Evolutionary conservation across 2,888 invertebrate species (phyloP), one percentile per base, ranked within the genome.

Genomic region (Eudasyphora cyanicolor): DNA sequence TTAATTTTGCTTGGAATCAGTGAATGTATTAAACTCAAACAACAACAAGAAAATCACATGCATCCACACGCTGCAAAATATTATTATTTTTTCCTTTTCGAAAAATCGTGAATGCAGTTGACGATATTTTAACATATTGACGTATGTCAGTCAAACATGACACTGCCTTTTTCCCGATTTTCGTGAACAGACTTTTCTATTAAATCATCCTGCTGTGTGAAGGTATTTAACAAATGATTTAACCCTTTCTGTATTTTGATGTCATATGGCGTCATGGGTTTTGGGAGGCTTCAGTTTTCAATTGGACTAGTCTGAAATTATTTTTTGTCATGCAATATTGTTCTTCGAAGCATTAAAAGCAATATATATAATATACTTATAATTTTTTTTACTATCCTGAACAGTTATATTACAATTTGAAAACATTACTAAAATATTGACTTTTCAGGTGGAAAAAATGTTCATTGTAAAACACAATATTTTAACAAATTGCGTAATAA

Each of bases 171-270:
- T n/a, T n/a, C n/a, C n/a, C n/a, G n/a, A n/a, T 69, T 78, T 77
- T 70, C 74, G 60, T n/a, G 70, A 74, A 77, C 69, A 74, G 32
- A 75, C 35, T 71, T 82, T 79, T 57, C 32, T 32, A 71, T 45
- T 21, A 57, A 35, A 64, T 24, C 29, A 73, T 75, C 75, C 70
- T 78, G 74, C 78, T 74, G 78, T 75, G 71, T 78, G 78, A 82
- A 42, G 79, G 82, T 76, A 79, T 82, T 82, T 82, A 82, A 82
- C 78, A 82, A 82, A 82, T 82, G 78, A 82, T 82, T 82, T 82
- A 75, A n/a, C n/a, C n/a, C n/a, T n/a, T n/a, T n/a, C n/a, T n/a
- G n/a, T n/a, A n/a, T n/a, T n/a, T n/a, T n/a, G n/a, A n/a, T n/a
- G n/a, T n/a, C n/a, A n/a, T n/a, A n/a, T n/a, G n/a, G n/a, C n/a